Evolutionary conservation across 2,113 vertebrate species (phyloP), one percentile per base, ranked within the genome.

Genomic region (Microcebus griseorufus): DNA sequence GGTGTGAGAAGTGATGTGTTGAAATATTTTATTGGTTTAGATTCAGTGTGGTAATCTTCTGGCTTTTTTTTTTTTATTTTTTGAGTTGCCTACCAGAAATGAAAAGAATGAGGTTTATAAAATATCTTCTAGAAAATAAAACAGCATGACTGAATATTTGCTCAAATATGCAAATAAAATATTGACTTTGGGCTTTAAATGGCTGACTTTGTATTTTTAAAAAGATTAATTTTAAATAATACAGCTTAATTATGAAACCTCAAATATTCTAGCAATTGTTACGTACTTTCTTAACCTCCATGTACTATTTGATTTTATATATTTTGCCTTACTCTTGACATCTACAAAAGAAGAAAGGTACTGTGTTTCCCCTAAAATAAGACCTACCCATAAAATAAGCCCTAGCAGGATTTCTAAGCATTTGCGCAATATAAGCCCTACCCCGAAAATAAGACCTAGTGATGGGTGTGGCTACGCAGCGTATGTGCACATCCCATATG

Each of bases 21-120:
- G 91, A 98, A 97, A 97, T 64, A 80, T 84, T 98, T 85, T 81
- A 95, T 51, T 0, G 6, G 60, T 96, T 98, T 96, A 87, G 51
- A 73, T 20, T 37, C 25, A 65, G 32, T 10, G 3, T 94, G 81
- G 70, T 83, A 87, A 96, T 70, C 34, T 90, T 55, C n/a, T 42
- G 37, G 13, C 13, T 27, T 80, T 51, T 16, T 55, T 55, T 18
- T 17, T 53, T 53, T 53, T 27, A 29, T 29, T 5, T 67, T 53
- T 37, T 32, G 3, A 69, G 70, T 87, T 97, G 60, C 53, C 51
- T 53, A 90, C 12, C 22, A 94, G 10, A 82, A 96, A 67, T 78
- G 93, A 96, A 97, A 97, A 81, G 0, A 75, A 73, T 87, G 11
- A 93, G 37, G 5, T 81, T 86, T 95, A 73, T 88, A 95, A 92